These are phyloP conservation scores for Colletes collaris DNA, from an alignment of 2,888 invertebrate genomes.

Conservation along the genomic window DNA sequence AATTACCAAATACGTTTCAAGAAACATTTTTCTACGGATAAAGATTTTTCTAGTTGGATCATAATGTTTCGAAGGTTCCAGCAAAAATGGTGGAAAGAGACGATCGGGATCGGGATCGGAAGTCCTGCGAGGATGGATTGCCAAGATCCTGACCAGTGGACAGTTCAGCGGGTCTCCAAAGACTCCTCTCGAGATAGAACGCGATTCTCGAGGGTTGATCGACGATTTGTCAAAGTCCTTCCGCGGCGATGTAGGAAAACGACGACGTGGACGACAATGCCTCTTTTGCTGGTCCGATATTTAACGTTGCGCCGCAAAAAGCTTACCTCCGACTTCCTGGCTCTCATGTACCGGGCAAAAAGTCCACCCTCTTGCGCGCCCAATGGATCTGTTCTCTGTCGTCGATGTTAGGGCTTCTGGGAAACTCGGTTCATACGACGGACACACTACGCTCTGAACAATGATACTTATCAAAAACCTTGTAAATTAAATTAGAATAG, in stretches of 20 bases:
- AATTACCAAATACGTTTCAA: too few species aligned
- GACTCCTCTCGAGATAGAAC: conserved; percentile 65
- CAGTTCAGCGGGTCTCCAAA: conserved; percentile 49
- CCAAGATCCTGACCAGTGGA: conserved; percentile 62
- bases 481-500: too few species aligned
- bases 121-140: conserved; percentile 31
- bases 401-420: not conserved
- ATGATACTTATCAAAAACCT: too few species aligned
- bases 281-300: conserved; percentile 40
- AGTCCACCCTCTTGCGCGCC: not conserved
- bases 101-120: conserved; percentile 32
- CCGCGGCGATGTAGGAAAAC: conserved; percentile 47
- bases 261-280: conserved; percentile 57
- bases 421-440: too few species aligned
- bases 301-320: conserved; percentile 59
- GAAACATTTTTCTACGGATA: too few species aligned
- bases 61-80: too few species aligned
- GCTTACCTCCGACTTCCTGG: conserved; percentile 5
- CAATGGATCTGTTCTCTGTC: conserved; percentile 8
- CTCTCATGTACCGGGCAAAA: conserved; percentile 23
- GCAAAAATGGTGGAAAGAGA: conserved; percentile 35
- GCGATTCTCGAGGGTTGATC: conserved; percentile 72
- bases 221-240: conserved; percentile 81
- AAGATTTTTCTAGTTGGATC: too few species aligned
- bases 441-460: too few species aligned